Conservation (phyloP, 1,140 invertebrate genomes). For the Drosophila insularis region DNA sequence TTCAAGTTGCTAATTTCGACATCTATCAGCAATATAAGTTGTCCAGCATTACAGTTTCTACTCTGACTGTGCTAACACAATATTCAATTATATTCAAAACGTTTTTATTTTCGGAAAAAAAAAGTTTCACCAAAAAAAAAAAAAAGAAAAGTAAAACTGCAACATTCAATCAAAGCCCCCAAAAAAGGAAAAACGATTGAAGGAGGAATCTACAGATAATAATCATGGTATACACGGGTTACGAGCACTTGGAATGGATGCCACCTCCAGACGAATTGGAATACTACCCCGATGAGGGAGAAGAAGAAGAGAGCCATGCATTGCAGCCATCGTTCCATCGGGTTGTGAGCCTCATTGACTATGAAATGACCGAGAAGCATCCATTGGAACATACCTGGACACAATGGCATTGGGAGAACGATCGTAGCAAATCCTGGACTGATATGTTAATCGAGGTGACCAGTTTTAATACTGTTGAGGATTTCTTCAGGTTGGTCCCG, state of each 20-base stretch:
- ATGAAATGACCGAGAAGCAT: constrained; percentile 90
- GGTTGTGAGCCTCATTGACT: constrained; percentile 52
- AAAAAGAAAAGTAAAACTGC: not conserved
- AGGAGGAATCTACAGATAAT: not conserved
- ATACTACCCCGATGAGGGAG: not conserved
- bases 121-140: not conserved
- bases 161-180: constrained; percentile 15
- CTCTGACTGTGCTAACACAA: constrained; percentile 28
- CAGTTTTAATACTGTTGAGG: constrained; percentile 98
- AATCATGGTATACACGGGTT: constrained; percentile 44
- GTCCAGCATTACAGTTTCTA: constrained; percentile 21
- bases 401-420: constrained; percentile 98
- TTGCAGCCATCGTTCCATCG: constrained; percentile 49
- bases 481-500: constrained; percentile 91
- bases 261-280: constrained; percentile 3
- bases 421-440: constrained; percentile 94
- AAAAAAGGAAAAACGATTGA: not conserved
- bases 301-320: constrained; percentile 16
- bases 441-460: constrained; percentile 96
- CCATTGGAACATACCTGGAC: constrained; percentile 98
- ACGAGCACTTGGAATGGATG: not conserved
- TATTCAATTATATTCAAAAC: not conserved
- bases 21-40: not conserved
- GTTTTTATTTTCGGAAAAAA: not conserved
- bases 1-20: constrained; percentile 1